These are phyloP conservation scores for Sminthopsis crassicaudata DNA, from an alignment of 2,113 vertebrate genomes.

Conservation along the genomic window DNA sequence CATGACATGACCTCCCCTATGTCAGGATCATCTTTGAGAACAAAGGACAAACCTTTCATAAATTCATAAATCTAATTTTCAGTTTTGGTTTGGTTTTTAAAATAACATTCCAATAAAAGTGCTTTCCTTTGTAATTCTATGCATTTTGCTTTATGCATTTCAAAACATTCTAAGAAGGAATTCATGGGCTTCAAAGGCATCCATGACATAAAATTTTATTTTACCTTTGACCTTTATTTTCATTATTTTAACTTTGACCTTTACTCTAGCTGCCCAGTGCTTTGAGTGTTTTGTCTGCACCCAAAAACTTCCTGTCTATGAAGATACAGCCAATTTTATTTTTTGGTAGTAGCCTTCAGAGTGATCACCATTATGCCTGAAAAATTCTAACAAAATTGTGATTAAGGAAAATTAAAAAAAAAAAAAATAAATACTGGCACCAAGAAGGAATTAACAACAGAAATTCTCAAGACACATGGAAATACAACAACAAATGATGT, in stretches of 20 bases:
- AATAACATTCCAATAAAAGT: background rate
- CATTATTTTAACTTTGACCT: background rate
- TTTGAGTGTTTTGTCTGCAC: background rate
- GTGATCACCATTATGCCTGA: background rate
- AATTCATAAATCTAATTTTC: background rate
- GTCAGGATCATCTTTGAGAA: too few relatives aligned
- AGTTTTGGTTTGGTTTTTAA: background rate
- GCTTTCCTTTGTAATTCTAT: background rate
- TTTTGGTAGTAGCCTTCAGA: background rate
- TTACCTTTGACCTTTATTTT: background rate
- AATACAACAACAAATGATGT: conserved; percentile 24
- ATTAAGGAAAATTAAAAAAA: background rate
- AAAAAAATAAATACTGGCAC: background rate
- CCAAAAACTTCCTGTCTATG: background rate
- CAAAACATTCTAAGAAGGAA: background rate
- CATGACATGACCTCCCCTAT: too few relatives aligned
- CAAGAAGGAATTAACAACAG: background rate
- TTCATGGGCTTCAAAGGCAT: background rate
- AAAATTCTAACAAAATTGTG: background rate
- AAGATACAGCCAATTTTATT: background rate
- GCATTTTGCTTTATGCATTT: background rate
- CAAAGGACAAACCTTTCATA: too few relatives aligned
- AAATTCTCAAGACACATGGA: background rate
- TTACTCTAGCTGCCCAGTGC: background rate
- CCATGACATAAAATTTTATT: background rate